phyloP scores from a whole-genome alignment of 2,888 invertebrate species.

The Anthophora plumipes region DNA sequence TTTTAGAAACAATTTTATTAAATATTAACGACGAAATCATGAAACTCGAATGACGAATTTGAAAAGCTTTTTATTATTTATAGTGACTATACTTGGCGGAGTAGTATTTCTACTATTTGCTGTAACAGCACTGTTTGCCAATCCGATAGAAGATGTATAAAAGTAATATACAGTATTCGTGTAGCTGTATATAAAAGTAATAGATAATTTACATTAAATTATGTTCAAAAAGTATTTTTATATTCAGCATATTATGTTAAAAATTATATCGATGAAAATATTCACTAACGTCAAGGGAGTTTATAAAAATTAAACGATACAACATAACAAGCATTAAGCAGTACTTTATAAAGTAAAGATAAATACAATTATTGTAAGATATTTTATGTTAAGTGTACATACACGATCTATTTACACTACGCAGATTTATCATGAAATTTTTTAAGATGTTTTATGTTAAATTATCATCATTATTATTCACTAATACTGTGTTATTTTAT shows the following conservation, averaged over 20 bases:
- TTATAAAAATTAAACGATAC: constrained; percentile 28
- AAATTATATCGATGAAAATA: constrained; percentile 5
- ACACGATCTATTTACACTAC: constrained; percentile 70
- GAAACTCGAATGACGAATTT: neutral
- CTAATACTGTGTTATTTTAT: constrained; percentile 36
- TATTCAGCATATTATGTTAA: constrained; percentile 8
- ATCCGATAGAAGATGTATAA: constrained; percentile 87
- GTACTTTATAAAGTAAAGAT: constrained; percentile 19
- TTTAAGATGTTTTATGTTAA: constrained; percentile 57
- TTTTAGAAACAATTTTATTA: neutral
- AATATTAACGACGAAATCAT: constrained; percentile 8
- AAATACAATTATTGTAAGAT: constrained; percentile 40
- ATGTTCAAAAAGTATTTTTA: constrained; percentile 19
- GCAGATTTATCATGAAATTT: constrained; percentile 45
- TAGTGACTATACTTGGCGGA: constrained; percentile 98
- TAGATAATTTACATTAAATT: neutral
- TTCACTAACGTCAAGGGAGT: constrained; percentile 2
- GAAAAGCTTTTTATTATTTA: constrained; percentile 79
- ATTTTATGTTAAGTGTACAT: constrained; percentile 62
- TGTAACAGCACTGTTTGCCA: constrained; percentile 94
- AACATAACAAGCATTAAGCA: neutral
- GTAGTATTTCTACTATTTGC: constrained; percentile 98
- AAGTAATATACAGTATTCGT: constrained; percentile 1
- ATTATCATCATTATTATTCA: constrained; percentile 41
- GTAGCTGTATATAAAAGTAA: no score